Base-by-base conservation (phyloP, 1,140 invertebrate species). In the Caenorhabditis brenneri region DNA sequence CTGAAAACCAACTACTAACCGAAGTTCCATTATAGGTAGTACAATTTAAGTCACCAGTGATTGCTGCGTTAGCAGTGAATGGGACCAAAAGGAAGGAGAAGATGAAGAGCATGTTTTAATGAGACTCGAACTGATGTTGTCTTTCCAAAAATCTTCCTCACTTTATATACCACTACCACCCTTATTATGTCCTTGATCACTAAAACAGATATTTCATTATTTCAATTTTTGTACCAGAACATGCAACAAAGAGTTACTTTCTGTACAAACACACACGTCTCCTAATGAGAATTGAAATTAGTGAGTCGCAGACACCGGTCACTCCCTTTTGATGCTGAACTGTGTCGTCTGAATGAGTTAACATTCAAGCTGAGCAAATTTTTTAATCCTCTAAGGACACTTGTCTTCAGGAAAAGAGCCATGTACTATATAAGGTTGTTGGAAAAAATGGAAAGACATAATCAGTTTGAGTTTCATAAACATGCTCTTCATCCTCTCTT, bases 21-120 rank as follows among this genome's bases (percentile, higher is more conserved):
- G 65, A 74, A 42, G 65, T 74, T 12, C 78, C 78, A 22, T 51
- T 53, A 22, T 49, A 80, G 10, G 27, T 31, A 29, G 78, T 80
- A n/a, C 78, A 80, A 53, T 80, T 80, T 5, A 51, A 53, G 22
- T 80, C 78, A 19, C 78, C 49, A n/a, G 46, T 80, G 24, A 53
- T 53, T 12, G 33, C 29, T 7, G 78, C 78, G 31, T 74, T 42
- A 42, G 65, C 65, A 10, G 65, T 74, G n/a, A 74, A 74, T 42
- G 65, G 65, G 15, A 42, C 65, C n/a, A 74, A 24, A 74, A 74
- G 65, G 36, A 74, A 31, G 5, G 65, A 46, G 22, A 74, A 74
- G 19, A 74, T 42, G 36, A 74, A 74, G 36, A 74, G 65, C 65
- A 74, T 74, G n/a, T 27, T 46, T 74, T 4, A 19, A 2, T n/a